Percentiles rank a stretch among this genome's conserved stretches.
Evolutionary conservation across 2,797 vertebrate species (phyloP).

Genomic region (Sciurus carolinensis): DNA sequence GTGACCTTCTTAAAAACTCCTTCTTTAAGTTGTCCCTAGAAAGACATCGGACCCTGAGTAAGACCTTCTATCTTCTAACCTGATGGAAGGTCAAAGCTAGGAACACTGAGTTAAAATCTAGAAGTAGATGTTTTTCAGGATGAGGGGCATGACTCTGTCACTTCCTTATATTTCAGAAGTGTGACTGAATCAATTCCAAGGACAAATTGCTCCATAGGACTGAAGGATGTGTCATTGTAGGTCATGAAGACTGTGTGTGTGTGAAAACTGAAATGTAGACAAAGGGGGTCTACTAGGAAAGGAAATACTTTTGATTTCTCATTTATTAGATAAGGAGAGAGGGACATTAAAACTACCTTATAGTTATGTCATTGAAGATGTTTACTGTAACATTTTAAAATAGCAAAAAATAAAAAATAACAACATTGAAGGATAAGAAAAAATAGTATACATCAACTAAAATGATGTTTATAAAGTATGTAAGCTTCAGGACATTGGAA

Average conservation of each 20-base stretch:
- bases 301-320: constrained; percentile 35
- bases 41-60: not conserved
- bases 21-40: not conserved
- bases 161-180: not conserved
- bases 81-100: not conserved
- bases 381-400: constrained; percentile 49
- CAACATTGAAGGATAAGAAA: not conserved
- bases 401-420: not conserved
- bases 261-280: constrained; percentile 47
- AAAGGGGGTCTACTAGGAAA: not conserved
- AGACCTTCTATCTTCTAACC: not conserved
- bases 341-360: not conserved
- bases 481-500: not conserved
- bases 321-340: not conserved
- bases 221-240: not conserved
- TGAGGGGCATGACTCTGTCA: not conserved
- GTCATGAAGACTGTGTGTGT: constrained; percentile 27
- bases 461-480: constrained; percentile 51
- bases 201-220: constrained; percentile 8
- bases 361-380: constrained; percentile 6
- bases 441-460: not conserved
- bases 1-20: not conserved
- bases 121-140: not conserved
- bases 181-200: constrained; percentile 40
- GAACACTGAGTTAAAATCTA: constrained; percentile 29